These are phyloP conservation scores for Drosophila ercepeae DNA, from an alignment of 1,140 invertebrate genomes.

Conservation along the genomic window DNA sequence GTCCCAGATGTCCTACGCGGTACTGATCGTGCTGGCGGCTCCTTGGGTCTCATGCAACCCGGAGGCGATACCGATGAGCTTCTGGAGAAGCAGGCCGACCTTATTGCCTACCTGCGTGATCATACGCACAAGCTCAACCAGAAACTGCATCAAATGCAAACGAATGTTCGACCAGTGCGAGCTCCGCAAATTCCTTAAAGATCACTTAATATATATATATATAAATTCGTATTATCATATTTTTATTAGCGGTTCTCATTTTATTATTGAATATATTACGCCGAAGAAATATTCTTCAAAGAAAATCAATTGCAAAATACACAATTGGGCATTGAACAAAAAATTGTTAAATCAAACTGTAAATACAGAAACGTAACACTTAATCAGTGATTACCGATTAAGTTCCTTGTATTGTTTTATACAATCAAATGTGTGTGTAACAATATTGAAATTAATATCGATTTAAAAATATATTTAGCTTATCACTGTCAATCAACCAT, in stretches of 20 bases:
- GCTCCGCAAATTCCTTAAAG: constrained; percentile 66
- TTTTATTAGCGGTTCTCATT: constrained; percentile 32
- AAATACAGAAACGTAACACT: constrained; percentile 42
- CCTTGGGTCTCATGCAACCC: constrained; percentile 86
- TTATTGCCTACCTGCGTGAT: constrained; percentile 84
- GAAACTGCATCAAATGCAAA: constrained; percentile 84
- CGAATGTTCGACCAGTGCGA: constrained; percentile 58
- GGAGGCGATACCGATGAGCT: constrained; percentile 86
- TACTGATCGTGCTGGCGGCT: constrained; percentile 84
- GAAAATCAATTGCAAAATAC: constrained; percentile 23
- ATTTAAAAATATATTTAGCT: constrained; percentile 7
- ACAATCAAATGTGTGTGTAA: constrained; percentile 30
- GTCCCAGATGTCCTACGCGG: constrained; percentile 86
- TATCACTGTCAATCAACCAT: constrained; percentile 30
- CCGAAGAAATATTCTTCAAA: constrained; percentile 67
- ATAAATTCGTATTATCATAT: constrained; percentile 27
- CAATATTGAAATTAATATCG: constrained; percentile 31
- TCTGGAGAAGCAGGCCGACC: constrained; percentile 87
- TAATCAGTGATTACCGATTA: constrained; percentile 12
- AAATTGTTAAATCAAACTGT: constrained; percentile 37
- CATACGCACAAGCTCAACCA: constrained; percentile 84
- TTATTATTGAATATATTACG: constrained; percentile 35
- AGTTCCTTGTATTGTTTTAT: constrained; percentile 16
- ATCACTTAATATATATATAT: neutral
- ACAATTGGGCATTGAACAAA: constrained; percentile 44